Percentiles rank a stretch among this genome's conserved stretches.
Evolutionary conservation across 2,797 vertebrate species (phyloP).

Genomic region (Clarias platycephalus): DNA sequence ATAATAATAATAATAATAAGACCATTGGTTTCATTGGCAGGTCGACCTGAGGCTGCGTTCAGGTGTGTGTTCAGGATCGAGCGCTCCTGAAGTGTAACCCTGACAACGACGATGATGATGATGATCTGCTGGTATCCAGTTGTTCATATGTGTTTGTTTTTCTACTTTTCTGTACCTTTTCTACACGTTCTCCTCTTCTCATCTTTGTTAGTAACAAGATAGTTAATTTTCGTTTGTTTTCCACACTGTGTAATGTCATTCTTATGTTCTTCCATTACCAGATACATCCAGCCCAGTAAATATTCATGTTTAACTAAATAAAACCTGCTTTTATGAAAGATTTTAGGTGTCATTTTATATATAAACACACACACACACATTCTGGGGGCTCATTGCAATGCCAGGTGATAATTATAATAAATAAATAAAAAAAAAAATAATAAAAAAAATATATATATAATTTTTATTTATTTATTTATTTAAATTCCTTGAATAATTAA

Average conservation of each 20-base stretch:
- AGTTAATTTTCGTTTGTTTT: background rate
- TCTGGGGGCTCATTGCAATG: no score
- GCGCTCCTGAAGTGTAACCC: background rate
- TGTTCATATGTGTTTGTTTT: background rate
- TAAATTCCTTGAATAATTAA: no score
- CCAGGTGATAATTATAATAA: no score
- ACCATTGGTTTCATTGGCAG: background rate
- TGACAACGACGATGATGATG: background rate
- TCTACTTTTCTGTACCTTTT: no score
- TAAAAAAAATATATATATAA: no score
- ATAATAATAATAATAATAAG: no score
- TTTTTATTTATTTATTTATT: no score
- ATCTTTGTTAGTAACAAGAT: no score
- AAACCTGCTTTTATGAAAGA: background rate
- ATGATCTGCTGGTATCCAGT: slow-evolving; percentile 23
- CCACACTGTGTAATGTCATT: background rate
- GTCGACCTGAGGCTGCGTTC: slow-evolving; percentile 11
- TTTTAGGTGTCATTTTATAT: background rate
- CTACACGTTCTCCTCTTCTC: background rate
- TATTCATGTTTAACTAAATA: background rate
- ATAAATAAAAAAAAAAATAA: no score
- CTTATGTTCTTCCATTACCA: background rate
- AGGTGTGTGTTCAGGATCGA: background rate
- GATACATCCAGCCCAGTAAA: background rate
- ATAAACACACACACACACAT: background rate